Conservation (phyloP, 2,888 invertebrate genomes). For the Mechanitis mazaeus region DNA sequence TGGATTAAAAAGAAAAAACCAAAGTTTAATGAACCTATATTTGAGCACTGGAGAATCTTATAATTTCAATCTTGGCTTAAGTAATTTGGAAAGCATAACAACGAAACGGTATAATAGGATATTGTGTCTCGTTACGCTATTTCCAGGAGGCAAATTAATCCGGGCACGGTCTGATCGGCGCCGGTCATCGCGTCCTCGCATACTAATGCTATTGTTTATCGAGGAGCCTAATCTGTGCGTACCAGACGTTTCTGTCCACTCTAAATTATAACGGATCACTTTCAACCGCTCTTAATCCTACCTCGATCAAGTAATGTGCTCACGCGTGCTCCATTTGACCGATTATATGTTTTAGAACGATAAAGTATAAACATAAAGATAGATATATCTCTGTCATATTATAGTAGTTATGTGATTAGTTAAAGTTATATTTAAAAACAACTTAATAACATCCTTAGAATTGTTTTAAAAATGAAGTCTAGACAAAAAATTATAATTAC, state of each 20-base stretch:
- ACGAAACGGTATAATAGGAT: conserved; percentile 58
- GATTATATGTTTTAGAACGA: background rate
- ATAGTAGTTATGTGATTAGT: no score
- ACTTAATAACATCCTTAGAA: no score
- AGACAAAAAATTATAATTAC: no score
- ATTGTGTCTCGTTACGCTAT: conserved; percentile 51
- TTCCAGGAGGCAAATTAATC: conserved; percentile 75
- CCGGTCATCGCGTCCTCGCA: conserved; percentile 73
- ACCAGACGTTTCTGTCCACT: conserved; percentile 73
- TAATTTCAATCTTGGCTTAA: conserved; percentile 5
- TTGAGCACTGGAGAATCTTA: background rate
- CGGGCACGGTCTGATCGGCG: conserved; percentile 71
- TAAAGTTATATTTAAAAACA: no score
- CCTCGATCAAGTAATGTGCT: conserved; percentile 34
- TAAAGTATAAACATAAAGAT: no score
- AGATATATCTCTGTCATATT: no score
- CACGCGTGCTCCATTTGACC: conserved; percentile 2
- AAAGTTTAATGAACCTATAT: no score
- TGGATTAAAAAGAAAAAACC: no score
- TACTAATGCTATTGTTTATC: conserved; percentile 77
- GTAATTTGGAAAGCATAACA: conserved; percentile 17
- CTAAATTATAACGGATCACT: conserved; percentile 74
- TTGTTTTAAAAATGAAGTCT: no score
- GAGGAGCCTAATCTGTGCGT: conserved; percentile 76
- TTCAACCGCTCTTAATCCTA: conserved; percentile 67